Evolutionary conservation across 1,140 invertebrate genomes (phyloP).

Genomic region (Pseudoatta argentina): DNA sequence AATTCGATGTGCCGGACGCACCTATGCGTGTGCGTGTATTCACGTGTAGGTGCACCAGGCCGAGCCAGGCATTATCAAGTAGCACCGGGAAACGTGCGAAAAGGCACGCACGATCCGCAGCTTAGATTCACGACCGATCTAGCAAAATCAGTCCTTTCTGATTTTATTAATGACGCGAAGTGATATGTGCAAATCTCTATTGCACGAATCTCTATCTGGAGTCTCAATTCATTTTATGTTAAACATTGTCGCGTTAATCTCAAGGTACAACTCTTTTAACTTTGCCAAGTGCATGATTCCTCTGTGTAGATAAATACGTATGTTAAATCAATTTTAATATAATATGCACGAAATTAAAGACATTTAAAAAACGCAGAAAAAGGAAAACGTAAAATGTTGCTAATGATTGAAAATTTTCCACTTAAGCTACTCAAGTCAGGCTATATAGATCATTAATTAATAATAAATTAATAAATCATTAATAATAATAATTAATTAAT

Average conservation of each 20-base stretch:
- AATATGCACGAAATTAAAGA: background rate
- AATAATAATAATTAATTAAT: too few relatives aligned
- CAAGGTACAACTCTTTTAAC: background rate
- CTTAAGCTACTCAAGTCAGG: background rate
- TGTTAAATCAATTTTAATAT: conserved; percentile 6
- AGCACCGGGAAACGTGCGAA: conserved; percentile 73
- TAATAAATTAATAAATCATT: background rate
- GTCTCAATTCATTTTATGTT: background rate
- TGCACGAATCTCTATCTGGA: background rate
- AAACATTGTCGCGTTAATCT: background rate
- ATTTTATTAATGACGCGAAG: conserved; percentile 24
- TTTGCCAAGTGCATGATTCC: background rate
- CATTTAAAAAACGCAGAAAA: background rate
- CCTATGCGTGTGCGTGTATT: conserved; percentile 25
- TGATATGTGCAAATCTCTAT: conserved; percentile 19
- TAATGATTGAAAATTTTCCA: background rate
- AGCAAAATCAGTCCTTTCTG: conserved; percentile 14
- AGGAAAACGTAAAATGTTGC: background rate
- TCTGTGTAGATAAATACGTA: background rate
- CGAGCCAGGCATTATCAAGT: conserved; percentile 64
- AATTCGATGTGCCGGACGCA: conserved; percentile 31
- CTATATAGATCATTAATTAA: background rate
- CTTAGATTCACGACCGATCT: conserved; percentile 35
- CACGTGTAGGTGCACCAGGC: background rate
- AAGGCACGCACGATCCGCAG: conserved; percentile 71